A percentile compares a stretch with the other conserved stretches of the same genome.
These are phyloP conservation scores for Mobula birostris DNA, from an alignment of 2,113 vertebrate genomes.

Conservation along the genomic window DNA sequence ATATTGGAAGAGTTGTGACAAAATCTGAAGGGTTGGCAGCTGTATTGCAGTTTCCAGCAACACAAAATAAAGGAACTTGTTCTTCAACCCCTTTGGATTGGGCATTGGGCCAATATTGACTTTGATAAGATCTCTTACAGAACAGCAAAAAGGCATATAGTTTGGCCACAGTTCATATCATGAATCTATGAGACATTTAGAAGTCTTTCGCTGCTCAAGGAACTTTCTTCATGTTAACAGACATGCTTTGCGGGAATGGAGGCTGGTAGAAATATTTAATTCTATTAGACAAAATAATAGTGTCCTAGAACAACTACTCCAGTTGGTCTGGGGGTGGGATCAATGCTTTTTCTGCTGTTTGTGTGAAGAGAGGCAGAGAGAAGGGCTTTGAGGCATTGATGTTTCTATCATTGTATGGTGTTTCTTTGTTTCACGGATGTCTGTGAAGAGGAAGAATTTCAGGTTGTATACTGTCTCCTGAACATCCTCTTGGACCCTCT, in stretches of 20 bases:
- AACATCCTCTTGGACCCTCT: no score
- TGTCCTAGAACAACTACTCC: background rate
- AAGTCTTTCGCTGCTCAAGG: background rate
- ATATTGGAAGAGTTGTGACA: no score
- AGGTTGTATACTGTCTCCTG: no score
- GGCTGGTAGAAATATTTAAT: background rate
- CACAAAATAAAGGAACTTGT: background rate
- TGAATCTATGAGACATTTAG: background rate
- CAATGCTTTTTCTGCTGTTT: no score
- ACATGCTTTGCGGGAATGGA: background rate
- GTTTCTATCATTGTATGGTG: no score
- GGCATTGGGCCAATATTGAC: background rate
- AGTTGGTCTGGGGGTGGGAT: background rate
- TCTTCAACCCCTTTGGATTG: background rate
- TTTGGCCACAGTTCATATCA: background rate
- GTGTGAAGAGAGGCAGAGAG: no score
- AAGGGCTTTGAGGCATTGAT: no score
- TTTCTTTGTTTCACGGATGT: no score
- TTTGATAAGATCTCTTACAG: background rate
- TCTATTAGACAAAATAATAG: background rate
- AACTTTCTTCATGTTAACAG: background rate
- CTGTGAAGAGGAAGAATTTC: no score
- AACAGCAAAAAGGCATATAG: background rate
- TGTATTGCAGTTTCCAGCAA: no score
- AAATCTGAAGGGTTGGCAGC: no score